Conservation (phyloP, 23 tunicate genomes). For the Aplidium turbinatum region DNA sequence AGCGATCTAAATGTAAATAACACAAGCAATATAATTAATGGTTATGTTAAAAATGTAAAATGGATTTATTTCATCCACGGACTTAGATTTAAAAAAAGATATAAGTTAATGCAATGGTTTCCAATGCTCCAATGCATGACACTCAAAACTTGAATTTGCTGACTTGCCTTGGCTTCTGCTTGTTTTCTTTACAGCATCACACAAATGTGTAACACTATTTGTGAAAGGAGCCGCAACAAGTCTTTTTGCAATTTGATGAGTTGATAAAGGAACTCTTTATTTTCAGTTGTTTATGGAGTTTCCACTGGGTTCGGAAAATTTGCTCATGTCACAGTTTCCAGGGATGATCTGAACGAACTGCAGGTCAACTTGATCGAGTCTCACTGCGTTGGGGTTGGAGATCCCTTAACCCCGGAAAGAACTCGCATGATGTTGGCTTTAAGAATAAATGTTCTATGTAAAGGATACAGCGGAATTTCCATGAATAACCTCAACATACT, state of each 20-base stretch:
- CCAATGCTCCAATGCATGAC: not conserved
- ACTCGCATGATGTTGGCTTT: constrained; percentile 91
- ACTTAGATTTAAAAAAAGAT: too few species aligned
- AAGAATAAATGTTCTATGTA: constrained; percentile 80
- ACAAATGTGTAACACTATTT: too few species aligned
- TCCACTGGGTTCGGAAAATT: constrained; percentile 91
- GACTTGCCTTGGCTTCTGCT: too few species aligned
- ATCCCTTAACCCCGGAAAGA: constrained; percentile 64
- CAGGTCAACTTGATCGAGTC: constrained; percentile 85
- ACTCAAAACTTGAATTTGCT: not conserved
- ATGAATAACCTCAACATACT: constrained; percentile 35
- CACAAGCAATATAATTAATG: too few species aligned
- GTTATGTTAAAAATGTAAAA: too few species aligned
- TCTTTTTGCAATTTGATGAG: too few species aligned
- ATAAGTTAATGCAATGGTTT: too few species aligned
- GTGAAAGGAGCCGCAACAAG: too few species aligned
- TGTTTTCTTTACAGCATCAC: too few species aligned
- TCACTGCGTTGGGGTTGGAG: constrained; percentile 91
- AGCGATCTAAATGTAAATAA: too few species aligned
- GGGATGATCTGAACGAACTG: constrained; percentile 54
- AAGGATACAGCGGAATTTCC: constrained; percentile 93
- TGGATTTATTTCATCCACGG: too few species aligned
- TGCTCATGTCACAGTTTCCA: constrained; percentile 61
- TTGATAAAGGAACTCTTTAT: too few species aligned
- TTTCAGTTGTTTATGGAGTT: constrained; percentile 87